Evolutionary conservation across 2,888 invertebrate species (phyloP).

Genomic region (Lasioglossum calceatum): DNA sequence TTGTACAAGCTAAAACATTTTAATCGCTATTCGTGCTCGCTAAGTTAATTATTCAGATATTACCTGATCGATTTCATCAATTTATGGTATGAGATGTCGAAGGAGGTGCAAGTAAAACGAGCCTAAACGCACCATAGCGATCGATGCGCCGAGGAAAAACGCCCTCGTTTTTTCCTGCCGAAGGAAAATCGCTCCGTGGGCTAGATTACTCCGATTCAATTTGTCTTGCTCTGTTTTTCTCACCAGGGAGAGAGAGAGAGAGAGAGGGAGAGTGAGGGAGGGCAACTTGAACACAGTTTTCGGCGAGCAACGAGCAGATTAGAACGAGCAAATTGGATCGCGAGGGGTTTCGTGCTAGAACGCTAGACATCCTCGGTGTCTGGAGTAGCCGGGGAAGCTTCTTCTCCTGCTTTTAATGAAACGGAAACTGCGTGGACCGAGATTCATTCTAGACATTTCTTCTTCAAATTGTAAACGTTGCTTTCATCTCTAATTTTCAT

Average conservation of each 20-base stretch:
- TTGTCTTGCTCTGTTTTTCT: conserved; percentile 1
- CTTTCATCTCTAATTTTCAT: not conserved
- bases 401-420: not conserved
- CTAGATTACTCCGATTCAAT: conserved; percentile 14
- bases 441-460: not conserved
- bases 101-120: conserved; percentile 35
- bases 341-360: not conserved
- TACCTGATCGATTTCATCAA: not conserved
- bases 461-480: not conserved
- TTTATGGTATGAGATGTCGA: conserved; percentile 3
- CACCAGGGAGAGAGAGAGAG: not conserved
- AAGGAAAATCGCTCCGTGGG: not conserved
- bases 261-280: not conserved
- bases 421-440: not conserved
- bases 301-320: conserved; percentile 6
- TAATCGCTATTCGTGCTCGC: too few species aligned
- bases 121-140: conserved; percentile 26
- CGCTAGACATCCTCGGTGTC: not conserved
- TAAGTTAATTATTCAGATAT: too few species aligned
- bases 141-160: conserved; percentile 31
- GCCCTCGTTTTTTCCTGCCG: not conserved
- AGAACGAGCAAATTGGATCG: conserved; percentile 15
- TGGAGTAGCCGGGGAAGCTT: not conserved
- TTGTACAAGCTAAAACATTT: too few species aligned
- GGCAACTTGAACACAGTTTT: not conserved